Percentiles rank a stretch among this genome's conserved stretches.
Conservation (phyloP, 35 echinoderm and acorn worm genomes). For the Apostichopus parvimensis region DNA sequence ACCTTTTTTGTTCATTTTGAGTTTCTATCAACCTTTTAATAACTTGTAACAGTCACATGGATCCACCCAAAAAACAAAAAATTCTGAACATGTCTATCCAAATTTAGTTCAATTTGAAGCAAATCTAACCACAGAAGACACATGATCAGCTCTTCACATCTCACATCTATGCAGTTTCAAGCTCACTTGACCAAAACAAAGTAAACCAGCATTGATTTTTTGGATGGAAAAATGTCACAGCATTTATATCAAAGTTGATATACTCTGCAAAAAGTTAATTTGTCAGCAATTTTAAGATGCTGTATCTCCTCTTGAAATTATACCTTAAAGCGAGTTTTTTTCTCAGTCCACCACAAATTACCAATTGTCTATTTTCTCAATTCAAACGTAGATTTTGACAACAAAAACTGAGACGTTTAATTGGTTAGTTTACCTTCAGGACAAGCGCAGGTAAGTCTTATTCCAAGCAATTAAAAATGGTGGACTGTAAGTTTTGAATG, state of each 20-base stretch:
- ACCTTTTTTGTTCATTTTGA: too few relatives aligned
- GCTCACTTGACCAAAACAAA: too few relatives aligned
- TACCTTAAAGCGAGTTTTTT: background rate
- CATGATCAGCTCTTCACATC: background rate
- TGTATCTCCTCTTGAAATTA: background rate
- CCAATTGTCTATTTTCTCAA: conserved; percentile 3
- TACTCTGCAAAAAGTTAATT: background rate
- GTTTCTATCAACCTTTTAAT: too few relatives aligned
- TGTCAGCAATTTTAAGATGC: background rate
- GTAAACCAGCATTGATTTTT: background rate
- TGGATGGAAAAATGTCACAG: too few relatives aligned
- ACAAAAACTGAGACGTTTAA: background rate
- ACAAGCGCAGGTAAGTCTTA: background rate
- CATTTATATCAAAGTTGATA: too few relatives aligned
- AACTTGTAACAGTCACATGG: too few relatives aligned
- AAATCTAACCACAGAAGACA: background rate
- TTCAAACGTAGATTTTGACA: background rate
- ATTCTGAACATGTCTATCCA: too few relatives aligned
- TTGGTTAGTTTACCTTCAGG: conserved; percentile 11
- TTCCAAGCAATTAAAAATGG: background rate
- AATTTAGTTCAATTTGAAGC: background rate
- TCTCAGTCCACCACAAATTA: background rate
- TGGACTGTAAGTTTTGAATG: background rate
- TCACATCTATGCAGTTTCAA: too few relatives aligned
- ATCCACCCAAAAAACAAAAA: too few relatives aligned